Base-by-base conservation (phyloP, 2,888 invertebrate species). In the Coleophora flavipennella region DNA sequence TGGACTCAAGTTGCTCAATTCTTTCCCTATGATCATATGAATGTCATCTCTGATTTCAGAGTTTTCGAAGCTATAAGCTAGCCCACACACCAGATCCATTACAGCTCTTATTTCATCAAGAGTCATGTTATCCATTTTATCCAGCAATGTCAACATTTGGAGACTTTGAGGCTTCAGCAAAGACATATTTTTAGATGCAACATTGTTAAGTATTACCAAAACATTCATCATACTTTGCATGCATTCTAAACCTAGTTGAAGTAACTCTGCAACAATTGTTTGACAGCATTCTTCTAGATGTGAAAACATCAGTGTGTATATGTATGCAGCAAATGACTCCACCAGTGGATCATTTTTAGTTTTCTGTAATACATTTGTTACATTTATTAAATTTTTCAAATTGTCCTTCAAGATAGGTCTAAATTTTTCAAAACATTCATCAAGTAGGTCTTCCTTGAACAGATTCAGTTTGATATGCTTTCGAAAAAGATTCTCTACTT, bases 21-120 rank as follows among this genome's bases (percentile, higher is more conserved):
- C 93, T 67, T 96, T 96, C 50, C 91, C 88, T n/a, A 95, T 88
- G 12, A 95, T 78, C 85, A 96, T 95, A 59, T 91, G 90, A 38
- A 96, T 86, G 62, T 95, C 94, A 75, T 93, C 92, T 66, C 91
- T 89, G 31, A 94, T 87, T 7, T 72, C 61, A 9, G 85, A 85
- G 48, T 80, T 79, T 53, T 83, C 76, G 49, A 65, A 66, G 41
- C 70, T 69, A 40, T 79, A 95, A 20, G 92, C 92, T 32, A 94
- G 83, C 12, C 87, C 87, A 61, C 94, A 93, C 3, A 96, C 69
- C 49, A 95, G 81, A 61, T 94, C 91, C 87, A 94, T 93, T 9
- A 94, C 86, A 36, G 89, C 87, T 38, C 92, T 89, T 13, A 92
- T 90, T 79, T 95, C 93, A 42, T 86, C 83, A 31, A 95, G 69